phyloP scores from a whole-genome alignment of 2,113 vertebrate genomes.

The Galeopterus variegatus region DNA sequence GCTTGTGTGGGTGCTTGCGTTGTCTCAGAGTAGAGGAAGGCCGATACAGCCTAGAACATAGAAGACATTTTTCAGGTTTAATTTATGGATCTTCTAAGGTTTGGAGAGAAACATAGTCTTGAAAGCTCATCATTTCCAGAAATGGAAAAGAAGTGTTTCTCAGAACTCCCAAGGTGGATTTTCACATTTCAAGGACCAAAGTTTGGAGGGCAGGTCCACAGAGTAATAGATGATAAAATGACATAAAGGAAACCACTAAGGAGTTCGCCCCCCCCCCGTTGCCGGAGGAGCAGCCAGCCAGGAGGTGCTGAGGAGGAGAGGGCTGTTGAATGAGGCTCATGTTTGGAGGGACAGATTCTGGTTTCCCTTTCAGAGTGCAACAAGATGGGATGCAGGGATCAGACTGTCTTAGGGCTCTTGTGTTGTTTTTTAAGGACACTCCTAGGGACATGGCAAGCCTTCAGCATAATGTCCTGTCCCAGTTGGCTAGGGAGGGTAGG shows the following conservation, averaged over 20 bases:
- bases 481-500: not conserved
- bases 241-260: not conserved
- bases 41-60: not conserved
- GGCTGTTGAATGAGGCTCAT: rapidly evolving
- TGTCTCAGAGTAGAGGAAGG: not conserved
- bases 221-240: not conserved
- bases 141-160: not conserved
- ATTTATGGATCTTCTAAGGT: not conserved
- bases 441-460: not conserved
- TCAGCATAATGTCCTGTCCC: not conserved
- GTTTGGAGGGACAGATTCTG: not conserved
- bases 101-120: not conserved
- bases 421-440: not conserved
- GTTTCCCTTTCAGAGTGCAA: not conserved
- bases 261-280: not conserved
- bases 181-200: not conserved
- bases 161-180: not conserved
- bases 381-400: not conserved
- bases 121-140: not conserved
- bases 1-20: not conserved
- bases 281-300: not conserved
- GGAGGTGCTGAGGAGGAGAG: not conserved
- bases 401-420: not conserved
- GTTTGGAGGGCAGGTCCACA: not conserved
- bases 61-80: not conserved